Evolutionary conservation across 2,113 vertebrate species (phyloP).

Genomic region (Lasiurus cinereus): DNA sequence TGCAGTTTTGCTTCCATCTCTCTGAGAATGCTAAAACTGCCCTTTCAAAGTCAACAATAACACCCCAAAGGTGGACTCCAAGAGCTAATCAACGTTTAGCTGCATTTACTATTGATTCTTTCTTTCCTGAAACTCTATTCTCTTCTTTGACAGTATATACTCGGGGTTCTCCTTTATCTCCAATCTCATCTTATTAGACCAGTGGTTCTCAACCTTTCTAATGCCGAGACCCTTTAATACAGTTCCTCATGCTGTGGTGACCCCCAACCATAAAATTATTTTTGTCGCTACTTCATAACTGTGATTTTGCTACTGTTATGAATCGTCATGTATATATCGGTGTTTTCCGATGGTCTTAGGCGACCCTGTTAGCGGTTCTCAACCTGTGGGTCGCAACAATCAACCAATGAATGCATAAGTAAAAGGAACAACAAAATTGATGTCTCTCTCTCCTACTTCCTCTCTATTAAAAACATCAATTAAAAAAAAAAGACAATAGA

Average conservation of each 20-base stretch:
- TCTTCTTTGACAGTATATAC: neutral
- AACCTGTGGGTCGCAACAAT: neutral
- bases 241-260: no score
- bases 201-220: no score
- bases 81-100: neutral
- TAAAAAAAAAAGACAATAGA: neutral
- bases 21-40: neutral
- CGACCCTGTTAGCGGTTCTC: no score
- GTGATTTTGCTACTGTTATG: no score
- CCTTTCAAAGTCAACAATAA: neutral
- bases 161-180: neutral
- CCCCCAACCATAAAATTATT: no score
- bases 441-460: neutral
- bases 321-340: no score
- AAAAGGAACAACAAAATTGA: neutral
- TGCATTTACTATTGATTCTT: neutral
- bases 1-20: conserved; percentile 5
- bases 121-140: neutral
- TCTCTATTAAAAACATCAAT: neutral
- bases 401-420: neutral
- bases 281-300: no score
- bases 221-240: no score
- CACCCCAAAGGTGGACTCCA: neutral
- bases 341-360: no score
- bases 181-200: neutral